Evolutionary conservation across 2,888 invertebrate species (phyloP).

Genomic region (Ganaspis brasiliensis): DNA sequence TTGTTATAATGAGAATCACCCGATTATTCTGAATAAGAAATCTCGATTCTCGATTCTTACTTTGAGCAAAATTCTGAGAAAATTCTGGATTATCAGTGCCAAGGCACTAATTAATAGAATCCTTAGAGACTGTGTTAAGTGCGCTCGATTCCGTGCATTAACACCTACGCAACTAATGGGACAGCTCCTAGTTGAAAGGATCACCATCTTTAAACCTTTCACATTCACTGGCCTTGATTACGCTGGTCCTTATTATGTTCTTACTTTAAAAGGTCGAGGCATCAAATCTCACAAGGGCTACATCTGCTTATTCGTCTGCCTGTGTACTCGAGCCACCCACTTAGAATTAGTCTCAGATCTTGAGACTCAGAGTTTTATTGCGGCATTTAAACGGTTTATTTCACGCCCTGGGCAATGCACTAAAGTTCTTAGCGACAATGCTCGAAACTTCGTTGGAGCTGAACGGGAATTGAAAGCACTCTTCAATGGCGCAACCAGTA

Average conservation of each 20-base stretch:
- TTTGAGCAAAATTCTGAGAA: neutral
- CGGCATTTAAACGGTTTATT: slow-evolving; percentile 49
- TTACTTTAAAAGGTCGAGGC: neutral
- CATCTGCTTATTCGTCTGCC: slow-evolving; percentile 33
- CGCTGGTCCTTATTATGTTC: neutral
- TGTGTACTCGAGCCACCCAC: neutral
- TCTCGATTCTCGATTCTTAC: neutral
- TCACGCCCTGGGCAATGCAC: slow-evolving; percentile 44
- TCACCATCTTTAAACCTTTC: neutral
- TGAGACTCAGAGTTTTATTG: slow-evolving; percentile 16
- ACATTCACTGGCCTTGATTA: neutral
- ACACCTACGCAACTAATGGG: neutral
- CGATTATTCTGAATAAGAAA: neutral
- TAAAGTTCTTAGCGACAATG: slow-evolving; percentile 53
- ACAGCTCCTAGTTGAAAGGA: neutral
- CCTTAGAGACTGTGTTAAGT: neutral
- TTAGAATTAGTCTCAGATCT: neutral
- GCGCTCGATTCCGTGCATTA: neutral
- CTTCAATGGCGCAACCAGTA: slow-evolving; percentile 14
- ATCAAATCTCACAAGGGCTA: neutral
- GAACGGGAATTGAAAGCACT: slow-evolving; percentile 51
- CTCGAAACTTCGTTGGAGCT: slow-evolving; percentile 56
- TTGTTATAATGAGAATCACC: neutral
- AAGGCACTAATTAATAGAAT: neutral
- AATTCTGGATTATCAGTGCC: neutral